phyloP scores from a whole-genome alignment of 2,797 vertebrate genomes.

The Bradypodion ventrale region DNA sequence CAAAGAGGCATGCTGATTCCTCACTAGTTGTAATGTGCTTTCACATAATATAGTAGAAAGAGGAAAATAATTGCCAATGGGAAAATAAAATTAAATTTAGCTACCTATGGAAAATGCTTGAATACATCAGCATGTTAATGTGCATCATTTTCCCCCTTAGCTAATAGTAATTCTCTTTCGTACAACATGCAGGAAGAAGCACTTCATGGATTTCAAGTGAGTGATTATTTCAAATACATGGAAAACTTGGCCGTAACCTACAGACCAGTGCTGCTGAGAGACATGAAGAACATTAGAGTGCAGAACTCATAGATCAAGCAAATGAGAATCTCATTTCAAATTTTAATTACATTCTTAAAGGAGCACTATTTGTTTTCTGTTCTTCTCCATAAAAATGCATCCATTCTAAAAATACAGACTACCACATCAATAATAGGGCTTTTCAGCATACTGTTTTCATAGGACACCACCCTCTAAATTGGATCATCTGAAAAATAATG shows the following conservation, averaged over 20 bases:
- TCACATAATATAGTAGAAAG: background rate
- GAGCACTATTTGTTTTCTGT: conserved; percentile 20
- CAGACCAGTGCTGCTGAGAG: conserved; percentile 82
- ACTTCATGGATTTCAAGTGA: conserved; percentile 85
- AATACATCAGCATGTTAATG: conserved; percentile 32
- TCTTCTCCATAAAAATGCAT: conserved; percentile 18
- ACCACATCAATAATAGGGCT: conserved; percentile 40
- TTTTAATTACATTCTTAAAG: conserved; percentile 55
- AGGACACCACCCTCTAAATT: conserved; percentile 26
- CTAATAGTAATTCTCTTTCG: conserved; percentile 37
- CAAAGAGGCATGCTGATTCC: conserved; percentile 9
- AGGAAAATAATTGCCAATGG: background rate
- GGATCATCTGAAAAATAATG: conserved; percentile 42
- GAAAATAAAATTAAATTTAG: conserved; percentile 32
- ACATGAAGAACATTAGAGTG: conserved; percentile 81
- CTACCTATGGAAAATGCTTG: conserved; percentile 17
- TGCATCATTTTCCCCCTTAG: conserved; percentile 30
- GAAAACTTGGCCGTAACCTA: conserved; percentile 83
- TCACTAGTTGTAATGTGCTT: conserved; percentile 35
- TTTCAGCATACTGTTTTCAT: conserved; percentile 51
- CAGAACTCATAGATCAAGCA: conserved; percentile 57
- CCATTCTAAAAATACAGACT: conserved; percentile 43
- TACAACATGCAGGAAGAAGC: conserved; percentile 87
- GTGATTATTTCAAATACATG: conserved; percentile 89
- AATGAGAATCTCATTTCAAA: conserved; percentile 22